Conservation (phyloP, 92 coral and sea anemone genomes). For the Bergia sp. region DNA sequence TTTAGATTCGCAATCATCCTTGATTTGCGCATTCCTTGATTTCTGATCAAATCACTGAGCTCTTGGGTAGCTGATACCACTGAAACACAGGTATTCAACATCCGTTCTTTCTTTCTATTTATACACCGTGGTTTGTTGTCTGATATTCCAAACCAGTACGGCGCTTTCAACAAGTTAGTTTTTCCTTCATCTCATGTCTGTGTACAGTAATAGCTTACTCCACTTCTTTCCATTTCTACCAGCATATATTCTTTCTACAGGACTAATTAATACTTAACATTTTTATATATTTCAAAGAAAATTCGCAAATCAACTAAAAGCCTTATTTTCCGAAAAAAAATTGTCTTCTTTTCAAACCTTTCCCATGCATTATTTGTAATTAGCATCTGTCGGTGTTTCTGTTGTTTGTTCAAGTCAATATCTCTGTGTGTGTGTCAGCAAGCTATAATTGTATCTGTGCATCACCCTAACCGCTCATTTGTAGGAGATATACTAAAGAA, state of each 20-base stretch:
- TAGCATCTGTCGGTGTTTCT: constrained; percentile 21
- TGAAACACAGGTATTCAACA: constrained; percentile 20
- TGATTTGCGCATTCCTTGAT: constrained; percentile 8
- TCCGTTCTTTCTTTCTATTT: neutral
- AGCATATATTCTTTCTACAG: too few species aligned
- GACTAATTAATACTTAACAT: neutral
- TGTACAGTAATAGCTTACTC: neutral
- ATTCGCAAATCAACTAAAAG: neutral
- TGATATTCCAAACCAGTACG: neutral
- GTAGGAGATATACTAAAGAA: neutral
- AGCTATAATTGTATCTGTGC: constrained; percentile 14
- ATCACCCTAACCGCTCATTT: neutral
- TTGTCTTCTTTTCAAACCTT: neutral
- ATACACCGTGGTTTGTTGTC: neutral
- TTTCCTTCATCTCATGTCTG: neutral
- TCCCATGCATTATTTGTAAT: neutral
- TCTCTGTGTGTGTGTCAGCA: constrained; percentile 2
- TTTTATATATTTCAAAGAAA: neutral
- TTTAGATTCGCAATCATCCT: neutral
- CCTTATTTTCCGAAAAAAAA: neutral
- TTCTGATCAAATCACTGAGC: neutral
- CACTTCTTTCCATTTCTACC: neutral
- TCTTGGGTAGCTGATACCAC: neutral
- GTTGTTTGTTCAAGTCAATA: constrained; percentile 4
- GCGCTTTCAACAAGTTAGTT: neutral